Conservation (phyloP, 2,888 invertebrate genomes). For the Euclidia mi region DNA sequence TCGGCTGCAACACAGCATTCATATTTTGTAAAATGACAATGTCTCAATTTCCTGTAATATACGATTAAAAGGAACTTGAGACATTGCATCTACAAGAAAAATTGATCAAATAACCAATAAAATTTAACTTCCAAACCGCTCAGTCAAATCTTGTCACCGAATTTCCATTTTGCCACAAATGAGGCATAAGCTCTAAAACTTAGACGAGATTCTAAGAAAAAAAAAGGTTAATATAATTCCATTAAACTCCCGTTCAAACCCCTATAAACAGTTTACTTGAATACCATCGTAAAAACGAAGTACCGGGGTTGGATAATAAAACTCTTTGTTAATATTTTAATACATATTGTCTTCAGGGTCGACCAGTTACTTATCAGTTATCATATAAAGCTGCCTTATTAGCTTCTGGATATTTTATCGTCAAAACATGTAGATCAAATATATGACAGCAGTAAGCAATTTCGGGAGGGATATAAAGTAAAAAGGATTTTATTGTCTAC, state of each 20-base stretch:
- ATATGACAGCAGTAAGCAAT: conserved; percentile 17
- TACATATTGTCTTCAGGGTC: conserved; percentile 41
- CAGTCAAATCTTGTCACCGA: conserved; percentile 12
- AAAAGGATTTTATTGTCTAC: conserved; percentile 14
- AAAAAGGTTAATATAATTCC: conserved; percentile 57
- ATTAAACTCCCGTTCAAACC: conserved; percentile 45
- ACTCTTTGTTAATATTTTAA: conserved; percentile 57
- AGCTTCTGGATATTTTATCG: conserved; percentile 39
- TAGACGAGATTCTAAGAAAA: conserved; percentile 38
- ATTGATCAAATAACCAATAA: no score
- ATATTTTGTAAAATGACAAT: no score
- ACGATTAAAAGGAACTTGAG: no score
- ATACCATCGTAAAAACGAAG: conserved; percentile 56
- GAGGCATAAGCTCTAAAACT: conserved; percentile 51
- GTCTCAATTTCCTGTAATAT: no score
- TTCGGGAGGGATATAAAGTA: conserved; percentile 28
- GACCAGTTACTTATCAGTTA: conserved; percentile 30
- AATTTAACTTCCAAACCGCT: conserved; percentile 3
- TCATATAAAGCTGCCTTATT: conserved; percentile 47
- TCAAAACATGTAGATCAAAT: conserved; percentile 32
- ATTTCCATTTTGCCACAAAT: conserved; percentile 46
- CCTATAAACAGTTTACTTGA: conserved; percentile 56
- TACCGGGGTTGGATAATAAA: conserved; percentile 48
- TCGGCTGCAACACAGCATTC: no score
- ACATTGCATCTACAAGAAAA: no score